These are phyloP conservation scores for Xanthia icteritia DNA, from an alignment of 2,888 invertebrate genomes.

Conservation along the genomic window DNA sequence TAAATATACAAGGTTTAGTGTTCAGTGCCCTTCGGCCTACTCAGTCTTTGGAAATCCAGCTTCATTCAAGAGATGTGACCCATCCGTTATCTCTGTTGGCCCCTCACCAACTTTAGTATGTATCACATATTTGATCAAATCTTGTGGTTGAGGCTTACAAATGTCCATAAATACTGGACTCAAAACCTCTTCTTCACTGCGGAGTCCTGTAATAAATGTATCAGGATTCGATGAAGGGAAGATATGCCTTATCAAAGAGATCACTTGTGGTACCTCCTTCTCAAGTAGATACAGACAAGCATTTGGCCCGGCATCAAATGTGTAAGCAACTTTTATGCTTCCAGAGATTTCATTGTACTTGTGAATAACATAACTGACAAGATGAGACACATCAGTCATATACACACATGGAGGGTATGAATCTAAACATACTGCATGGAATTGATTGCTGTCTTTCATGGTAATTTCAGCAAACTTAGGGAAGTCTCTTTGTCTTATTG, in stretches of 20 bases:
- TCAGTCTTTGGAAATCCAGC: constrained; percentile 73
- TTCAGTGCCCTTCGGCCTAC: constrained; percentile 16
- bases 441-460: constrained; percentile 99
- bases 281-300: constrained; percentile 96
- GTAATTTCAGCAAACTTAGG: constrained; percentile 96
- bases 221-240: constrained; percentile 92
- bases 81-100: constrained; percentile 90
- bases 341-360: constrained; percentile 93
- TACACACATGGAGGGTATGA: constrained; percentile 98
- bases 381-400: constrained; percentile 96
- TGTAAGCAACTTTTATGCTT: constrained; percentile 96
- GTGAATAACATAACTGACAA: constrained; percentile 95
- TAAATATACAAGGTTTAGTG: constrained; percentile 21
- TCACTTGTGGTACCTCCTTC: constrained; percentile 92
- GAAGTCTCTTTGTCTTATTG: constrained; percentile 94
- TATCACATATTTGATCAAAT: constrained; percentile 95
- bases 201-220: constrained; percentile 80
- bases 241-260: constrained; percentile 92
- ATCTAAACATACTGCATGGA: constrained; percentile 98
- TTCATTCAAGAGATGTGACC: constrained; percentile 79
- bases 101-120: constrained; percentile 96
- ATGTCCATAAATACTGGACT: constrained; percentile 72
- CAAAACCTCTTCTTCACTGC: constrained; percentile 57
- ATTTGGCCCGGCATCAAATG: constrained; percentile 99
- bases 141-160: constrained; percentile 82